phyloP scores from a whole-genome alignment of 2,113 vertebrate genomes.

The Zapus hudsonius region DNA sequence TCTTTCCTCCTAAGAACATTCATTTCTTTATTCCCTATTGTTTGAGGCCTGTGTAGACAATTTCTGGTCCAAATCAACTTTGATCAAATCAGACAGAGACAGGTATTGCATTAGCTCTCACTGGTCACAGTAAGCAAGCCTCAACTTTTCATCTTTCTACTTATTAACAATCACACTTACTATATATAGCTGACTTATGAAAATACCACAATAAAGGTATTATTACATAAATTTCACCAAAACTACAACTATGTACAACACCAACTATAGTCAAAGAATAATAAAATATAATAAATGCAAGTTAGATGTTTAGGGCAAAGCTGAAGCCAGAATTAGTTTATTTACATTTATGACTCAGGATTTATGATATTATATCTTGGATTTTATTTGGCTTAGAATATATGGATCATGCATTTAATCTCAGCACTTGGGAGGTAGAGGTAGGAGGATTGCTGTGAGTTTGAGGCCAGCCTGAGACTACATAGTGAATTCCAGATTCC shows the following conservation, averaged over 20 bases:
- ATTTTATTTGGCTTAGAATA: not conserved
- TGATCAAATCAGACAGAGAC: slow-evolving; percentile 49
- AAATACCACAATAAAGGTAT: not conserved
- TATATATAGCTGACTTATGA: not conserved
- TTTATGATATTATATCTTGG: not conserved
- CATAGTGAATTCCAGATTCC: too few relatives aligned
- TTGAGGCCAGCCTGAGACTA: too few relatives aligned
- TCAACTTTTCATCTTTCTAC: not conserved
- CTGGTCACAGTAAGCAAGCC: not conserved
- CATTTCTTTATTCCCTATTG: slow-evolving; percentile 56
- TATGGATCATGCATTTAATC: too few relatives aligned
- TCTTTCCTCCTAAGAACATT: slow-evolving; percentile 63
- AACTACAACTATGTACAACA: not conserved
- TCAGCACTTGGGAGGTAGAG: too few relatives aligned
- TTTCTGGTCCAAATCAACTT: slow-evolving; percentile 68
- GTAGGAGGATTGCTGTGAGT: too few relatives aligned
- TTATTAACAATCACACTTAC: not conserved
- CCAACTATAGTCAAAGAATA: not conserved
- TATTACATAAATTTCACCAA: not conserved
- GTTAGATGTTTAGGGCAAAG: not conserved
- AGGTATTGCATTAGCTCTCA: not conserved
- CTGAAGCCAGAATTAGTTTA: not conserved
- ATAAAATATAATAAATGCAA: not conserved
- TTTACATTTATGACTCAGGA: not conserved
- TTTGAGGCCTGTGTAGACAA: slow-evolving; percentile 30